Conservation (phyloP, 2,888 invertebrate species). For the Neoscelio sp. region DNA sequence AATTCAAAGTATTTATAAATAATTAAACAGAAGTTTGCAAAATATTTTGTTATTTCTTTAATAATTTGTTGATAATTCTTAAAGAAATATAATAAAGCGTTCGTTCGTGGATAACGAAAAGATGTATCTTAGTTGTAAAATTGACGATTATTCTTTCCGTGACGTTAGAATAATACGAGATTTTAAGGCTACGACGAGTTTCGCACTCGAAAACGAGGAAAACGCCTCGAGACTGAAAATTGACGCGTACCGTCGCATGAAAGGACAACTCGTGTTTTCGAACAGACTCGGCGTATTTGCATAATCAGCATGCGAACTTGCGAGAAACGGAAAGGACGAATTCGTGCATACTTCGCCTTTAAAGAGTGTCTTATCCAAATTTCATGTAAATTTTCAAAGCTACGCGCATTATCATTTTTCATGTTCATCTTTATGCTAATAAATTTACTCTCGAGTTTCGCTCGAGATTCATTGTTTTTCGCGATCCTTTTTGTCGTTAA, state of each 20-base stretch:
- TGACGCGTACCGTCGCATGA: slow-evolving; percentile 37
- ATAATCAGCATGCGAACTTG: slow-evolving; percentile 70
- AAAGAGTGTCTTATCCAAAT: slow-evolving; percentile 62
- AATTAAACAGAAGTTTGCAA: too few relatives aligned
- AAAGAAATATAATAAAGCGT: too few relatives aligned
- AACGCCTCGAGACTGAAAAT: slow-evolving; percentile 45
- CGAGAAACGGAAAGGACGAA: slow-evolving; percentile 46
- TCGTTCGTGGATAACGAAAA: too few relatives aligned
- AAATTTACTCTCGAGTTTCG: slow-evolving; percentile 29
- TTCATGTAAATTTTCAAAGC: slow-evolving; percentile 48
- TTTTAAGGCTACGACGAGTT: too few relatives aligned
- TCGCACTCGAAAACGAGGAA: not conserved
- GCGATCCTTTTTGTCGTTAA: slow-evolving; percentile 30
- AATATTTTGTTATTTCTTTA: too few relatives aligned
- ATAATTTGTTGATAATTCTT: too few relatives aligned
- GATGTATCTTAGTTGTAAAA: too few relatives aligned
- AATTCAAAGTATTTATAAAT: too few relatives aligned
- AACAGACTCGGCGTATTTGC: slow-evolving; percentile 67
- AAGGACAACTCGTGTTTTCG: slow-evolving; percentile 63
- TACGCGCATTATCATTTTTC: slow-evolving; percentile 59
- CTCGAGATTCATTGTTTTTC: slow-evolving; percentile 43
- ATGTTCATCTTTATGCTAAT: slow-evolving; percentile 59
- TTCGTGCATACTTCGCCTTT: slow-evolving; percentile 51
- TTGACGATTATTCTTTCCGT: slow-evolving; percentile 32
- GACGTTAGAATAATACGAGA: slow-evolving; percentile 24